These are phyloP conservation scores for Cotesia vestalis DNA, from an alignment of 1,140 invertebrate species.

Conservation along the genomic window DNA sequence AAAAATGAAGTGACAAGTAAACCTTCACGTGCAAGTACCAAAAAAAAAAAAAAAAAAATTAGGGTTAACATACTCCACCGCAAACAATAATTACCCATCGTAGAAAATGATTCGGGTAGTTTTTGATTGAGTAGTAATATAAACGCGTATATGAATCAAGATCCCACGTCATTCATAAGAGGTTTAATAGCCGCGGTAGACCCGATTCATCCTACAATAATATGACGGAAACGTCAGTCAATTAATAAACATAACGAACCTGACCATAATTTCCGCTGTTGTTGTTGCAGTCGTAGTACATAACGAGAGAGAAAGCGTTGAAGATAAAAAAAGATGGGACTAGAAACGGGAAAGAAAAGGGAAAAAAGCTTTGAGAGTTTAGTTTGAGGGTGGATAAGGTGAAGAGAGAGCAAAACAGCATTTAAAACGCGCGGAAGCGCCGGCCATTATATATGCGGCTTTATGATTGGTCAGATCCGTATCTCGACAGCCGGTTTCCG, in stretches of 20 bases:
- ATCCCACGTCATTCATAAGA: slow-evolving; percentile 28
- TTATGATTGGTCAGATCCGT: slow-evolving; percentile 67
- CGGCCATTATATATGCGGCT: slow-evolving; percentile 61
- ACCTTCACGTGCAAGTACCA: too few species aligned
- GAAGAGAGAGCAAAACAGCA: slow-evolving; percentile 19
- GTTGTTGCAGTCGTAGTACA: slow-evolving; percentile 41
- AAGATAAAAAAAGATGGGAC: neutral
- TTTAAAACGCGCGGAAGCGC: slow-evolving; percentile 48
- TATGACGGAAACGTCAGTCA: slow-evolving; percentile 67
- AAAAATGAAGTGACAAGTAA: too few species aligned
- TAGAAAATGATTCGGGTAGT: too few species aligned
- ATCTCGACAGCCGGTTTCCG: slow-evolving; percentile 66
- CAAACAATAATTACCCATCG: too few species aligned
- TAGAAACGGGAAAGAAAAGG: neutral
- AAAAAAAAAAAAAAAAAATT: too few species aligned
- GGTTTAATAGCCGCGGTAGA: slow-evolving; percentile 43
- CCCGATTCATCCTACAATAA: slow-evolving; percentile 62
- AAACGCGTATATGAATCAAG: neutral
- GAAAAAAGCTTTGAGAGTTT: slow-evolving; percentile 38
- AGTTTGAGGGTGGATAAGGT: slow-evolving; percentile 10
- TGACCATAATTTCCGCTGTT: slow-evolving; percentile 65
- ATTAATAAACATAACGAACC: slow-evolving; percentile 67
- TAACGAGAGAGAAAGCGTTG: neutral
- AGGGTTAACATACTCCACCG: too few species aligned
- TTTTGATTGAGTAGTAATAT: neutral